Conservation (phyloP, 2,888 invertebrate species). For the Opisthograptis luteolata region DNA sequence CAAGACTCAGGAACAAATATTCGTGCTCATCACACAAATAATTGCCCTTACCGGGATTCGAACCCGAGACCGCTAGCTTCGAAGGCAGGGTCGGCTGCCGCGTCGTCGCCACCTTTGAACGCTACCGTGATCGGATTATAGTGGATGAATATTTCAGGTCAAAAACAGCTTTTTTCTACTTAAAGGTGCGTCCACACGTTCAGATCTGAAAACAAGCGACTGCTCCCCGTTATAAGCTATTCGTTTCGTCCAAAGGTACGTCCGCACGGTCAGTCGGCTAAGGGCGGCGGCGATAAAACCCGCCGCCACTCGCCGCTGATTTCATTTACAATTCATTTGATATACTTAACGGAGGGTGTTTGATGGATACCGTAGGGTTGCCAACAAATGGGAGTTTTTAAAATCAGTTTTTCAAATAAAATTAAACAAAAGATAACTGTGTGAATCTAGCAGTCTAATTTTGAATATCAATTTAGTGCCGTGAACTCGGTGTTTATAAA, state of each 20-base stretch:
- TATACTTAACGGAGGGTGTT: conserved; percentile 70
- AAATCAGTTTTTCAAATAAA: not conserved
- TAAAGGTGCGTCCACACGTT: not conserved
- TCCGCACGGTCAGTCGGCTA: conserved; percentile 16
- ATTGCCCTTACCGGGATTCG: no score
- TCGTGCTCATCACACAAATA: no score
- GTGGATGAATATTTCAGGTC: no score
- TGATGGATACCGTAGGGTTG: conserved; percentile 68
- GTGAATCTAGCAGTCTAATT: no score
- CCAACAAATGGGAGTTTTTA: conserved; percentile 8
- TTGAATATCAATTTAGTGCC: no score
- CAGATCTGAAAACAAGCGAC: not conserved
- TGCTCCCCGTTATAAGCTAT: not conserved
- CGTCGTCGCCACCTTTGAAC: no score
- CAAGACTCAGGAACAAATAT: no score
- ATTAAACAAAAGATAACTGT: not conserved
- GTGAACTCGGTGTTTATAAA: no score
- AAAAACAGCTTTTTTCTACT: not conserved
- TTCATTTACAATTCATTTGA: conserved; percentile 84
- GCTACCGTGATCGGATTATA: no score
- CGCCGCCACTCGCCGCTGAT: conserved; percentile 71
- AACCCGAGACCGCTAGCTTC: no score
- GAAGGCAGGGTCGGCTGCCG: no score
- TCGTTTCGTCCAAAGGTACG: not conserved
- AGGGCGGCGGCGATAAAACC: conserved; percentile 55